These are phyloP conservation scores for Goniozus legneri DNA, from an alignment of 1,140 invertebrate genomes.

Conservation along the genomic window DNA sequence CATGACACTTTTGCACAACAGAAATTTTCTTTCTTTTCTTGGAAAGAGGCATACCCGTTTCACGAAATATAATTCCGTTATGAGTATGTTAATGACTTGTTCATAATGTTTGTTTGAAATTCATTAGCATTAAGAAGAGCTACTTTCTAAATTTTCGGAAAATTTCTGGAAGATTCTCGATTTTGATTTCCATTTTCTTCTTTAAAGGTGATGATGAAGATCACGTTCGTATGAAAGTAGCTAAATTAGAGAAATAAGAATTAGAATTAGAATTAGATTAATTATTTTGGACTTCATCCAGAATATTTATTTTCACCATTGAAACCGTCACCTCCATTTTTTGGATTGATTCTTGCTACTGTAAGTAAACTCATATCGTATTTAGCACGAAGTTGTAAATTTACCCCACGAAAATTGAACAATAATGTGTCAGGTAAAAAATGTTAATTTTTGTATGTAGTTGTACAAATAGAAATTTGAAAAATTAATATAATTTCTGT, in stretches of 20 bases:
- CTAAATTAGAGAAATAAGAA: too few species aligned
- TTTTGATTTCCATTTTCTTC: too few species aligned
- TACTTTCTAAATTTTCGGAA: too few species aligned
- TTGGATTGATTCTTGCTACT: constrained; percentile 89
- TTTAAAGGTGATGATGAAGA: constrained; percentile 63
- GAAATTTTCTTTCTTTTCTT: constrained; percentile 89
- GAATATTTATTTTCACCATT: constrained; percentile 94
- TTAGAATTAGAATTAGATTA: constrained; percentile 81
- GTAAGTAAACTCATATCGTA: constrained; percentile 71
- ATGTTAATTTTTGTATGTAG: constrained; percentile 1
- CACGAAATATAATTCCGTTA: constrained; percentile 54
- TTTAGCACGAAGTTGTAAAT: constrained; percentile 65
- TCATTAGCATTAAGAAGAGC: too few species aligned
- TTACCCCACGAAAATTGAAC: constrained; percentile 65
- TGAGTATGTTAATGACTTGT: constrained; percentile 60
- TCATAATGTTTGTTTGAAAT: background rate
- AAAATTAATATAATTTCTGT: too few species aligned
- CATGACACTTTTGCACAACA: constrained; percentile 95
- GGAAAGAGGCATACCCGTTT: constrained; percentile 87
- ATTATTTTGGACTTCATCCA: constrained; percentile 96
- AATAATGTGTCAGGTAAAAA: constrained; percentile 69
- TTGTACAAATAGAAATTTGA: background rate
- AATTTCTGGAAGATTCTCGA: too few species aligned
- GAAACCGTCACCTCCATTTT: constrained; percentile 91
- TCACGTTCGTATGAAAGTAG: constrained; percentile 81